Evolutionary conservation across 2,888 invertebrate species (phyloP).

Genomic region (Listrodromus nycthemerus): DNA sequence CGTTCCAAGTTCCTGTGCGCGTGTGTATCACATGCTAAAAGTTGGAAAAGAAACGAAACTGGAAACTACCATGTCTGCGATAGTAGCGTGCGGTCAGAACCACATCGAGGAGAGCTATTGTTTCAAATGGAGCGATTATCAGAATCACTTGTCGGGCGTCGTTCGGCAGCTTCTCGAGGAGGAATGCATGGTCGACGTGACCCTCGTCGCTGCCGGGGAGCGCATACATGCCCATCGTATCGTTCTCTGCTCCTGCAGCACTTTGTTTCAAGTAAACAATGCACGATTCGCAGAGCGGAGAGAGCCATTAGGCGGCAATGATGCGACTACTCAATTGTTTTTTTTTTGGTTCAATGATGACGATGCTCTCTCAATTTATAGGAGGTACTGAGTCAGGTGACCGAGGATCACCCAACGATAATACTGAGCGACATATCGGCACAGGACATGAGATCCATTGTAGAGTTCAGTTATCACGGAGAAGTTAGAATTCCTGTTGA

Average conservation of each 20-base stretch:
- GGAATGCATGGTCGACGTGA: conserved; percentile 85
- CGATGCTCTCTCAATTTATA: conserved; percentile 57
- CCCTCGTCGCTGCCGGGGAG: conserved; percentile 84
- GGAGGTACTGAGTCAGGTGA: conserved; percentile 82
- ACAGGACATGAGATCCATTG: conserved; percentile 81
- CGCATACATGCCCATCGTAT: conserved; percentile 85
- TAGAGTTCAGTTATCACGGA: conserved; percentile 83
- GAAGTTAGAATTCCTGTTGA: conserved; percentile 82
- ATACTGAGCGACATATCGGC: conserved; percentile 83
- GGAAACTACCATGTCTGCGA: conserved; percentile 77
- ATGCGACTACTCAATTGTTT: background rate
- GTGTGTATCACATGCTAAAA: conserved; percentile 55
- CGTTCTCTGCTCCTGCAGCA: conserved; percentile 85
- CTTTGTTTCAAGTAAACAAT: conserved; percentile 83
- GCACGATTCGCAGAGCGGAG: conserved; percentile 1
- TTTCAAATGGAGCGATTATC: conserved; percentile 84
- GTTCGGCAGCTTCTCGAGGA: conserved; percentile 82
- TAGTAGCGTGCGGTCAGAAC: conserved; percentile 63
- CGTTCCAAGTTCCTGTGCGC: conserved; percentile 71
- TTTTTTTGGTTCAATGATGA: conserved; percentile 6
- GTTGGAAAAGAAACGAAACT: conserved; percentile 75
- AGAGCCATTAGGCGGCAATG: background rate
- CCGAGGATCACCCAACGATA: conserved; percentile 82
- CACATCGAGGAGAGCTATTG: conserved; percentile 76
- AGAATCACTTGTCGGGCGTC: conserved; percentile 81